phyloP scores from a whole-genome alignment of 2,888 invertebrate genomes.

The Tribolium freemani region DNA sequence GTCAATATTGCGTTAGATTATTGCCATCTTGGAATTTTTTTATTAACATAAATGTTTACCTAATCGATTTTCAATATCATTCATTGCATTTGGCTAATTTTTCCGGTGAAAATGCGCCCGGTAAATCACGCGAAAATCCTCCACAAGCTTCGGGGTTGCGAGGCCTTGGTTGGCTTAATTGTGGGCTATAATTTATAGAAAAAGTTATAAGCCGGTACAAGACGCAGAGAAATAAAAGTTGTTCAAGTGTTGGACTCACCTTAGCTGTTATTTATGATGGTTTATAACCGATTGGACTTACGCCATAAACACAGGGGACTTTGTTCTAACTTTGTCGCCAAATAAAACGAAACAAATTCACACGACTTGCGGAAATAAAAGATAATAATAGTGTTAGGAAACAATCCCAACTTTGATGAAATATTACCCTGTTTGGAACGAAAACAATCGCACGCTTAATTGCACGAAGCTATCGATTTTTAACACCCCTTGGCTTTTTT shows the following conservation, averaged over 20 bases:
- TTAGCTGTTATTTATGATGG: constrained; percentile 19
- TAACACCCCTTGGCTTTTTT: background rate
- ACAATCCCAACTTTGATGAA: constrained; percentile 20
- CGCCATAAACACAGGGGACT: constrained; percentile 20
- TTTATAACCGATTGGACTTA: constrained; percentile 23
- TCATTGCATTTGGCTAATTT: background rate
- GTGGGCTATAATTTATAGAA: constrained; percentile 41
- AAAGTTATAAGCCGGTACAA: constrained; percentile 32
- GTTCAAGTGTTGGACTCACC: constrained; percentile 20
- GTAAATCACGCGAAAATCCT: constrained; percentile 29
- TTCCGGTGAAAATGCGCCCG: constrained; percentile 5
- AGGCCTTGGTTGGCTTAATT: constrained; percentile 34
- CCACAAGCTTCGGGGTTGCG: constrained; percentile 12
- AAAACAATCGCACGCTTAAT: constrained; percentile 16
- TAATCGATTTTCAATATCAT: constrained; percentile 41
- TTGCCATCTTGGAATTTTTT: constrained; percentile 9
- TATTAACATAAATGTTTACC: constrained; percentile 49
- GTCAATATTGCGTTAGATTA: constrained; percentile 24
- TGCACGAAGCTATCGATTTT: background rate
- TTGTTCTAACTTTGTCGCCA: background rate
- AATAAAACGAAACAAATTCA: background rate
- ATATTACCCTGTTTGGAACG: background rate
- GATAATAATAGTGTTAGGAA: constrained; percentile 11
- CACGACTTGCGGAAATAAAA: background rate
- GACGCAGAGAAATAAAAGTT: constrained; percentile 32